Percentiles rank a stretch among this genome's conserved stretches.
Evolutionary conservation across 2,113 vertebrate species (phyloP).

Genomic region (Ptilorrhoa leucosticta): DNA sequence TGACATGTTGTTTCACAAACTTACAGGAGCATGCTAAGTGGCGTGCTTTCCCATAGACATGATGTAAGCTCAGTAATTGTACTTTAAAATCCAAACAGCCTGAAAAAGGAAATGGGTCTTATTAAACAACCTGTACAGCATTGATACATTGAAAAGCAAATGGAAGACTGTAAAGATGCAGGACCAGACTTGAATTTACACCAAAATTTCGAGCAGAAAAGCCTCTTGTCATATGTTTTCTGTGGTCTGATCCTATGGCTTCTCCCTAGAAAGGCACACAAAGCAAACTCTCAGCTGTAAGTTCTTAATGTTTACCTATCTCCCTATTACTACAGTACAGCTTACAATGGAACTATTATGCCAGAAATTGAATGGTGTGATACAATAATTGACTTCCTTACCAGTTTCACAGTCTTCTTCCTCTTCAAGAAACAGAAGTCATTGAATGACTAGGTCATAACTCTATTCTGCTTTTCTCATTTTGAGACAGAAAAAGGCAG

Average conservation of each 20-base stretch:
- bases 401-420: neutral
- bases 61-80: neutral
- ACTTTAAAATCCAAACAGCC: neutral
- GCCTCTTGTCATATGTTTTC: neutral
- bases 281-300: neutral
- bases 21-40: neutral
- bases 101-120: neutral
- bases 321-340: neutral
- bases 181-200: neutral
- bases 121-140: neutral
- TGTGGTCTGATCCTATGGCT: neutral
- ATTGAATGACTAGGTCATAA: neutral
- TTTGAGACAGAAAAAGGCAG: conserved; percentile 3
- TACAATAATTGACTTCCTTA: neutral
- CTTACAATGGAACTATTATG: conserved; percentile 14
- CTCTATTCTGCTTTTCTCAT: neutral
- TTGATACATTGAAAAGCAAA: neutral
- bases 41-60: neutral
- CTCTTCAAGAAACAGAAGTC: conserved; percentile 3
- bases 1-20: neutral
- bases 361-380: neutral
- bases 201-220: neutral
- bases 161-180: neutral
- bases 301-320: neutral
- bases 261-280: neutral